A percentile compares a stretch with the other conserved stretches of the same genome.
Conservation (phyloP, 2,888 invertebrate genomes). For the Dioctria rufipes region DNA sequence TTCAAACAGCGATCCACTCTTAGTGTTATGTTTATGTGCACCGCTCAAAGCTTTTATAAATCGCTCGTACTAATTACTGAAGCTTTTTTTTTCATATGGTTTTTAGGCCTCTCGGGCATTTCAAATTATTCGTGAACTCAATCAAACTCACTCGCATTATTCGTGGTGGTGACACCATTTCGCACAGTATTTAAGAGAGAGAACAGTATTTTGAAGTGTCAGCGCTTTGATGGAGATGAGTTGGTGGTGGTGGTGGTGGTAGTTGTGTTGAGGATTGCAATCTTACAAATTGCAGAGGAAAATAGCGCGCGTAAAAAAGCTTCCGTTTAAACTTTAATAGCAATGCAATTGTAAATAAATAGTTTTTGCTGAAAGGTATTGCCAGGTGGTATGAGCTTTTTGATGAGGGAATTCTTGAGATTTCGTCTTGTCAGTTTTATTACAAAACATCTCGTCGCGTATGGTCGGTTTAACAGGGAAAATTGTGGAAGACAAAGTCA, state of each 20-base stretch:
- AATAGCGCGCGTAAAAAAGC: conserved; percentile 36
- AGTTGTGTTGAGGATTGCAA: no score
- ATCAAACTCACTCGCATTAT: no score
- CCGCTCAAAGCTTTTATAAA: background rate
- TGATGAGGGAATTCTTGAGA: no score
- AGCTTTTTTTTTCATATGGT: background rate
- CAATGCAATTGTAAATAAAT: background rate
- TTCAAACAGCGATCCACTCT: background rate
- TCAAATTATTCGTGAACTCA: background rate
- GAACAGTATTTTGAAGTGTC: background rate
- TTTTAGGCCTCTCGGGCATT: background rate
- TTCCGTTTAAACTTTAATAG: background rate
- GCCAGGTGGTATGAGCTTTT: background rate
- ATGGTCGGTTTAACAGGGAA: no score
- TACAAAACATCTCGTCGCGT: no score
- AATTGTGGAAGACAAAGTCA: no score
- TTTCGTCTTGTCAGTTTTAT: no score
- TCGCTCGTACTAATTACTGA: background rate
- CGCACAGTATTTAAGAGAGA: background rate
- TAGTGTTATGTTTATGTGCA: no score
- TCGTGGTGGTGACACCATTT: background rate
- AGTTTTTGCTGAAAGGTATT: background rate
- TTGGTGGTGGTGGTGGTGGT: no score
- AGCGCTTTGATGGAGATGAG: no score
- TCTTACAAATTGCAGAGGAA: background rate